Conservation (phyloP, 2,888 invertebrate species). For the Zhuqinia jingwanae region DNA sequence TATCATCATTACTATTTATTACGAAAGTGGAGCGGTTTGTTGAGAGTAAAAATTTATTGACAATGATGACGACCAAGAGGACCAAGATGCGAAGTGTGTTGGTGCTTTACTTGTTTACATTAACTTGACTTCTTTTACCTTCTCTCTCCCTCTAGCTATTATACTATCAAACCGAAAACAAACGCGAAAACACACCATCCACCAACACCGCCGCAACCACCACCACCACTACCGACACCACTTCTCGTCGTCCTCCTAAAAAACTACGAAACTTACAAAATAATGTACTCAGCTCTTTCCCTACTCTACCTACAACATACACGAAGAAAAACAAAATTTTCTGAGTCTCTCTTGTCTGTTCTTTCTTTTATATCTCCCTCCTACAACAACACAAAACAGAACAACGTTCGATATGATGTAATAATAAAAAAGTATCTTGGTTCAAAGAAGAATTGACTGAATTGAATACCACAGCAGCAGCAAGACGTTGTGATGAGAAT, state of each 20-base stretch:
- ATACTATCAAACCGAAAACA: not conserved
- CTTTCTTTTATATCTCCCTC: slow-evolving; percentile 59
- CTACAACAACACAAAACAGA: slow-evolving; percentile 21
- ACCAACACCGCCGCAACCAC: slow-evolving; percentile 25
- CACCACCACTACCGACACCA: not conserved
- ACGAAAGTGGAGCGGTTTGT: no score
- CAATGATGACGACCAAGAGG: slow-evolving; percentile 15
- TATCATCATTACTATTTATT: no score
- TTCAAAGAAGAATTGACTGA: not conserved
- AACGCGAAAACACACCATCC: no score
- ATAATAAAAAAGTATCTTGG: not conserved
- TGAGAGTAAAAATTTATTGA: no score
- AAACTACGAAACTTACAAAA: not conserved
- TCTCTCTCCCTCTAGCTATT: not conserved
- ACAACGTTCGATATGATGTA: slow-evolving; percentile 15
- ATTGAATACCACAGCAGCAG: not conserved
- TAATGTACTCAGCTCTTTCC: not conserved
- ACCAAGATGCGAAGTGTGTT: no score
- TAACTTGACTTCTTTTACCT: not conserved
- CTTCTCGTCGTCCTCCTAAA: not conserved
- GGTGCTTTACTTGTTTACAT: slow-evolving; percentile 39
- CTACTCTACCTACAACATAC: not conserved
- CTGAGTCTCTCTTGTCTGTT: slow-evolving; percentile 38
- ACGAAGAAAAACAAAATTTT: not conserved
- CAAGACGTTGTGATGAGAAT: no score